phyloP scores from a whole-genome alignment of 2,113 vertebrate species.

The Cynoglossus semilaevis region DNA sequence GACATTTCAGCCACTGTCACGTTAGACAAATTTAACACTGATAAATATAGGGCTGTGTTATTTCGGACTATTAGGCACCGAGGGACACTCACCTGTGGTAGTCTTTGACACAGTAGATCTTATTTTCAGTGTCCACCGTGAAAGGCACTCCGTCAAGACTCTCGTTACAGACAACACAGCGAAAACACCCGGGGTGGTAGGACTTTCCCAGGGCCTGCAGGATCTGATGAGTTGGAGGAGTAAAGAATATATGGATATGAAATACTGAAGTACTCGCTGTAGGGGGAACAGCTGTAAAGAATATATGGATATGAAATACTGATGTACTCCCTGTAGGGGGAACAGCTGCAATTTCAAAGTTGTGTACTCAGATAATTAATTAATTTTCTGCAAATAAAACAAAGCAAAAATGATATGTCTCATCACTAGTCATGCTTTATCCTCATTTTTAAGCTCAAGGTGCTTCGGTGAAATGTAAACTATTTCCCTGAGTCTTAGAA shows the following conservation, averaged over 20 bases:
- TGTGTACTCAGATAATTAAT: too few relatives aligned
- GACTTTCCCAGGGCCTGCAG: conserved; percentile 95
- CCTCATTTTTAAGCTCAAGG: too few relatives aligned
- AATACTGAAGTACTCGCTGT: too few relatives aligned
- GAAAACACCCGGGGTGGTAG: conserved; percentile 95
- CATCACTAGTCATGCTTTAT: too few relatives aligned
- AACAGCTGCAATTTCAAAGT: background rate
- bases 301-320: conserved; percentile 5
- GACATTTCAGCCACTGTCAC: conserved; percentile 7
- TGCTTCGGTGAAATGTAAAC: too few relatives aligned
- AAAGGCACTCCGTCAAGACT: conserved; percentile 95
- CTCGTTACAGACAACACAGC: conserved; percentile 92
- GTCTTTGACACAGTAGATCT: conserved; percentile 96
- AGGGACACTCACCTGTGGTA: conserved; percentile 87
- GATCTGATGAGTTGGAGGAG: conserved; percentile 77
- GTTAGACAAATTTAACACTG: conserved; percentile 2
- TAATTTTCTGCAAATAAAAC: too few relatives aligned
- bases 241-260: conserved; percentile 2
- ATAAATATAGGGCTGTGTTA: conserved; percentile 6
- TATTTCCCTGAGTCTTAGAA: too few relatives aligned
- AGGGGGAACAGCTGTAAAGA: too few relatives aligned
- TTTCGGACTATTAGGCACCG: background rate
- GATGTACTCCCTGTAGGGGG: too few relatives aligned
- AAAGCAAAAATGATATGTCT: too few relatives aligned
- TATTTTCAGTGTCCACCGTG: conserved; percentile 94